These are phyloP conservation scores for Aporophyla lueneburgensis DNA, from an alignment of 2,888 invertebrate genomes.

Conservation along the genomic window DNA sequence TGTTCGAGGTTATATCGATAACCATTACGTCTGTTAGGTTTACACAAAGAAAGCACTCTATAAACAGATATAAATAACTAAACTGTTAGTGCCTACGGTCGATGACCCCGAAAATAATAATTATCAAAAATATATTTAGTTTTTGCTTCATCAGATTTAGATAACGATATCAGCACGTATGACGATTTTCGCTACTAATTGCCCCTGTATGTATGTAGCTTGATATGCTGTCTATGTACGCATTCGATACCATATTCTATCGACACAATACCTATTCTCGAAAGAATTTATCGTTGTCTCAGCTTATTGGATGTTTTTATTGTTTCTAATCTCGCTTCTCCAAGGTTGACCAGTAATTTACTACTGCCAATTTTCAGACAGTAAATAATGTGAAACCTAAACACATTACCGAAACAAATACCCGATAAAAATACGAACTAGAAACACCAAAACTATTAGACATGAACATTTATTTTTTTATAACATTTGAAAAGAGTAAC, in stretches of 20 bases:
- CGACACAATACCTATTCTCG: constrained; percentile 9
- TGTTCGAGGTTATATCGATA: too few relatives aligned
- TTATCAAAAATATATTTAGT: too few relatives aligned
- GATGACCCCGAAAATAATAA: too few relatives aligned
- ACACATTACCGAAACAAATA: constrained; percentile 14
- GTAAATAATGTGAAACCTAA: constrained; percentile 19
- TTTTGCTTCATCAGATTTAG: too few relatives aligned
- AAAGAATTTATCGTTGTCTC: constrained; percentile 16
- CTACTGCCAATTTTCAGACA: constrained; percentile 24
- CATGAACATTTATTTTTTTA: too few relatives aligned
- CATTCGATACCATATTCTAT: neutral
- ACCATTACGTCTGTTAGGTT: too few relatives aligned
- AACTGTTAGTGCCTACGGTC: too few relatives aligned
- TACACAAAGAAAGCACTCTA: too few relatives aligned
- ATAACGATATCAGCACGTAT: too few relatives aligned
- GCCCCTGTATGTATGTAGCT: neutral
- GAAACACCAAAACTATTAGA: neutral
- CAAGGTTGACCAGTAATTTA: constrained; percentile 27
- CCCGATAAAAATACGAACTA: constrained; percentile 21
- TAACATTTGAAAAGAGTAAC: too few relatives aligned
- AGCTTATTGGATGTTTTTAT: constrained; percentile 36
- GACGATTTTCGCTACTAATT: too few relatives aligned
- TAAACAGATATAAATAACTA: too few relatives aligned
- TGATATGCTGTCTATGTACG: neutral
- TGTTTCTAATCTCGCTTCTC: constrained; percentile 21